Evolutionary conservation across 2,888 invertebrate species (phyloP), one percentile per base, ranked within the genome.

Genomic region (Acanthoscelides obtectus): DNA sequence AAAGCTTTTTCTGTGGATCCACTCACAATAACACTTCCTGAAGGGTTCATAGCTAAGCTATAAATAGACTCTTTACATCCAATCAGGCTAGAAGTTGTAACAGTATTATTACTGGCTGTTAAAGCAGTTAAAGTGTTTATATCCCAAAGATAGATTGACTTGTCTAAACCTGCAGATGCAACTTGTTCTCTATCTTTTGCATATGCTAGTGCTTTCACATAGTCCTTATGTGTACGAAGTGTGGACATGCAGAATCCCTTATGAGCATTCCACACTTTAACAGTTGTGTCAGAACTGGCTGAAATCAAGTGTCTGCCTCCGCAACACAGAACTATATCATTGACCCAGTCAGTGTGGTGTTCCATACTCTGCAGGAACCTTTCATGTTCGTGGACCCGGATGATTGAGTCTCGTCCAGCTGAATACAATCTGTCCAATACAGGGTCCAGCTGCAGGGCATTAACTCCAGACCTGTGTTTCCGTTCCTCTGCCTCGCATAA

Each of bases 171-270:
- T 0, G 98, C 99, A 76, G 98, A 98, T 0, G 99, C 99, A 17
- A 94, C 95, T 84, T 95, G 94, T 79, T 99, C 99, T 78, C 94
- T 92, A 83, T 99, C 98, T 85, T 94, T 95, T 20, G 99, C 99
- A 86, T 99, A 99, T 0, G 99, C 99, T 81, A 99, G 86, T 21
- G 98, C 96, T 84, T 98, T 95, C 12, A 99, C 99, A 86, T 99
- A 99, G 84, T 99, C 99, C 86, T 97, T 97, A 85, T 99, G 99
- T 68, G 98, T 99, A 74, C 99, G 89, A 77, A 99, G 87, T 1
- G 99, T 99, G 0, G 98, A 99, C 98, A 99, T 98, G 84, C 99
- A 99, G 83, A 98, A 98, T 8, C 99, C 98, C 88, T 98, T 99
- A 78, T 98, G 96, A 20, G 99, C 98, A 86, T 99, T 99, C 99